These are phyloP conservation scores for Pluvialis apricaria DNA, from an alignment of 2,113 vertebrate species.

Conservation along the genomic window DNA sequence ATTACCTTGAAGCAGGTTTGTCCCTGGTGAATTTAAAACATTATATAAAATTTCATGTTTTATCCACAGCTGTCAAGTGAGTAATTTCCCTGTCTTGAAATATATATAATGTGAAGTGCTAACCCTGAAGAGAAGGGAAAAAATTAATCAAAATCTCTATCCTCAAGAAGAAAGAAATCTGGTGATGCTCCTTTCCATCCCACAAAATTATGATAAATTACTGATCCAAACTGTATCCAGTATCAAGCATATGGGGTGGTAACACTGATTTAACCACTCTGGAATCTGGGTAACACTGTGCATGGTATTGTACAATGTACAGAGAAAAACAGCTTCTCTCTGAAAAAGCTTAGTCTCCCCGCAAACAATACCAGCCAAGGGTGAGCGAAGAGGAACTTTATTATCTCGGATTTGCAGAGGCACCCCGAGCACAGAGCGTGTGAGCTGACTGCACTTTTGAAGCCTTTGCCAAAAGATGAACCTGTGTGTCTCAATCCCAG, in stretches of 20 bases:
- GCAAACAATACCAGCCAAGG: not conserved
- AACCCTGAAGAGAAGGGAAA: not conserved
- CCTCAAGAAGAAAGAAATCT: not conserved
- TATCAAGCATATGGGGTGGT: not conserved
- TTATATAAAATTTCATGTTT: slow-evolving; percentile 36
- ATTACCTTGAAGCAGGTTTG: slow-evolving; percentile 38
- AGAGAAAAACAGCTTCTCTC: not conserved
- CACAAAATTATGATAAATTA: not conserved
- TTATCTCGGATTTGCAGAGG: slow-evolving; percentile 2
- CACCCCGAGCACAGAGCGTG: not conserved
- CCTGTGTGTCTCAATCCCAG: not conserved
- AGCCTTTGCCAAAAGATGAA: not conserved
- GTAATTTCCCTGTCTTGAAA: not conserved
- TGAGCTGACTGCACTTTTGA: not conserved
- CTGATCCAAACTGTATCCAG: not conserved
- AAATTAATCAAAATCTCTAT: not conserved
- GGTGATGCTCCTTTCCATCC: not conserved
- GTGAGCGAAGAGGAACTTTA: not conserved
- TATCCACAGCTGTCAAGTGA: slow-evolving; percentile 38
- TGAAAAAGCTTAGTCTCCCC: not conserved
- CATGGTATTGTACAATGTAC: not conserved
- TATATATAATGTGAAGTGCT: not conserved
- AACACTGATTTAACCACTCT: not conserved
- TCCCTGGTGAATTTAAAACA: slow-evolving; percentile 20
- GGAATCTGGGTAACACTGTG: not conserved